Evolutionary conservation across 2,888 invertebrate species (phyloP), one percentile per base, ranked within the genome.

Genomic region (Ormyrus labotus): DNA sequence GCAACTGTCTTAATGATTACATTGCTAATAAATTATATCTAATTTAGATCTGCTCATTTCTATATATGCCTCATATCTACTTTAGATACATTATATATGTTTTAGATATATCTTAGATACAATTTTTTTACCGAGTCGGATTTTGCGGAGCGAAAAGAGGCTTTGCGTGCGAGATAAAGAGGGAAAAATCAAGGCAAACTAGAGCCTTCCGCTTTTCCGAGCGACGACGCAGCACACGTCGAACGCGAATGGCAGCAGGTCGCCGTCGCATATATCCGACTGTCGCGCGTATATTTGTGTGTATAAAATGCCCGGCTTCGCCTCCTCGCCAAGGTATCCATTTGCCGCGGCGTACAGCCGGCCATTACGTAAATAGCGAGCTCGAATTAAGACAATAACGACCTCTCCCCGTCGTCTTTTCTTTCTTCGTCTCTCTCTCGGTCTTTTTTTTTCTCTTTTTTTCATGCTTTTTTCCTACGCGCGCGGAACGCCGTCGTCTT

Each of bases 311-410:
- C 11, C 7, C 0, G 51, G 10, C n/a, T 47, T 4, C 53, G 10
- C 51, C 0, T 45, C 53, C 6, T 34, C 61, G 60, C n/a, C 6
- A 57, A 61, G 71, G 68, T 76, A 80, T 71, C 48, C 76, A 76
- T 76, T 71, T 63, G 7, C 50, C 61, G 58, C 65, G 11, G 45
- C 63, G 11, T 13, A 47, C 19, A 81, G 80, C 63, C 76, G 51
- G 63, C 47, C 60, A 78, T 81, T 81, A 78, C 81, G 81, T 81
- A 81, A 81, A 73, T 65, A 60, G 76, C 69, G 61, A 69, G 72
- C 57, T 81, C 77, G 73, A 81, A 81, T 81, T 81, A 81, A 81
- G 70, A 81, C 77, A 74, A 81, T 81, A 81, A 81, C 81, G 69
- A 74, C 67, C 74, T 60, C 57, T 57, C 60, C 61, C 50, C 50